Base-by-base conservation (phyloP, 2,113 vertebrate species). In the Coreoperca whiteheadi region DNA sequence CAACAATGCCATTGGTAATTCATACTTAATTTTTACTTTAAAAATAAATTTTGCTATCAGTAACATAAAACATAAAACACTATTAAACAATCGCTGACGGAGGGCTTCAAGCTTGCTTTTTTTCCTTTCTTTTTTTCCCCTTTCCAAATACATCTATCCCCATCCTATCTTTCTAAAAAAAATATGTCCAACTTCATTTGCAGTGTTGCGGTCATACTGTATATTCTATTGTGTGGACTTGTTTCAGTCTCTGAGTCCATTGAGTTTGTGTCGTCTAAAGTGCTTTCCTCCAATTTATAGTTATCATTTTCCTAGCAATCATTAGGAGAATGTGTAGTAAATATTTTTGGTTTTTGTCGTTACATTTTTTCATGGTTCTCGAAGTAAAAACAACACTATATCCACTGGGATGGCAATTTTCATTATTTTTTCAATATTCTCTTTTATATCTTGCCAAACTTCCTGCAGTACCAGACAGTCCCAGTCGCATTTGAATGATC, bases 11-110 rank as follows among this genome's bases (percentile, higher is more conserved):
- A 72, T 3, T 32, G 2, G 7, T 41, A 70, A 67, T 54, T 60
- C 41, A 78, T 41, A 83, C 9, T 79, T 69, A 28, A 48, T 20
- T 53, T 65, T 66, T 48, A 70, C 59, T 81, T 57, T 50, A 9
- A 10, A 9, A 41, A 8, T 41, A 41, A 41, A 41, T 39, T 39
- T 39, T 7, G 8, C 1, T 39, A 39, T 39, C 37, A 39, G 37
- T 39, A 39, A 39, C 37, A 39, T 39, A 39, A 39, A 39, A 7
- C 37, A 39, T 39, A 39, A 39, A 39, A 7, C 37, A 39, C 8
- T 39, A 39, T 39, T 39, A 39, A 39, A 39, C 37, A 39, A 7
- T 39, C 37, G 6, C 8, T 39, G 37, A 39, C 37, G 8, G 6
- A 39, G 4, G 4, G 37, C 37, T 39, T 39, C 8, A 7, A 39